phyloP scores from a whole-genome alignment of 2,113 vertebrate species.

The Cettia cetti region DNA sequence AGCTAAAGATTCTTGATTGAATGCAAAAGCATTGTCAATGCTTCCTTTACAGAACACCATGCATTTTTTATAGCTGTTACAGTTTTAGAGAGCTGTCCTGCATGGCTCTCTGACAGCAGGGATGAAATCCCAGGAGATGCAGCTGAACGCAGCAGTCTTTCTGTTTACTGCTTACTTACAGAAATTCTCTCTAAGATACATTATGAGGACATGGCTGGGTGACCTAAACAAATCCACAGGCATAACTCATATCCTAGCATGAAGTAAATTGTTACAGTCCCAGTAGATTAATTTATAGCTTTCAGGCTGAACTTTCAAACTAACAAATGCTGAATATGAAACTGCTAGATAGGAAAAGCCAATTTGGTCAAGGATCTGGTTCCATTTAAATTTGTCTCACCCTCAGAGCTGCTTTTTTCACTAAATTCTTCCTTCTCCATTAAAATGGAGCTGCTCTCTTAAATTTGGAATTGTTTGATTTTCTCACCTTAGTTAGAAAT shows the following conservation, averaged over 20 bases:
- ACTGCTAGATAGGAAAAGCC: not conserved
- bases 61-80: not conserved
- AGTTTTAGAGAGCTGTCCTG: conserved; percentile 17
- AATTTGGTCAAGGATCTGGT: not conserved
- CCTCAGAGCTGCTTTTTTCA: not conserved
- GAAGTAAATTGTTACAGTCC: conserved; percentile 22
- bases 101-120: not conserved
- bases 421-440: conserved; percentile 17
- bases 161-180: not conserved
- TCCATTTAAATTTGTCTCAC: not conserved
- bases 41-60: not conserved
- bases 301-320: conserved; percentile 43
- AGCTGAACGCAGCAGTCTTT: not conserved
- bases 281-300: conserved; percentile 35
- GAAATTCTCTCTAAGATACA: conserved; percentile 29
- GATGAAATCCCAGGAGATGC: conserved; percentile 13
- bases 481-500: conserved; percentile 42
- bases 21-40: not conserved
- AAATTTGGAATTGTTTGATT: conserved; percentile 40
- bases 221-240: conserved; percentile 47
- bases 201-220: conserved; percentile 20
- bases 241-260: conserved; percentile 17
- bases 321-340: conserved; percentile 31
- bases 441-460: conserved; percentile 34
- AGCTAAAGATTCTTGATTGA: not conserved